A percentile compares a stretch with the other conserved stretches of the same genome.
These are phyloP conservation scores for Trisateles emortualis DNA, from an alignment of 2,888 invertebrate genomes.

Conservation along the genomic window DNA sequence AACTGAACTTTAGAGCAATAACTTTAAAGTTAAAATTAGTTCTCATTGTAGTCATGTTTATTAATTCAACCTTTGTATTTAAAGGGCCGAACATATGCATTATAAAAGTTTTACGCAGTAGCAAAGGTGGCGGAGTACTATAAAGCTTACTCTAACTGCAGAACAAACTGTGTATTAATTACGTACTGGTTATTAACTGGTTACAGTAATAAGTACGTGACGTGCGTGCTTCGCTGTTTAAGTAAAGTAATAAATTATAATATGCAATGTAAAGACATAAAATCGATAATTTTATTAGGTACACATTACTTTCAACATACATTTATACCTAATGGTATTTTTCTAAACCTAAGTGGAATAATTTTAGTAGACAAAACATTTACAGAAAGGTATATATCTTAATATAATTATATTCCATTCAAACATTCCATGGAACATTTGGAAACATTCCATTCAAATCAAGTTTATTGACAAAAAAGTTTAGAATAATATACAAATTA, in stretches of 20 bases:
- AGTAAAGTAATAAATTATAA: too few species aligned
- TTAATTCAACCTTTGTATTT: conserved; percentile 58
- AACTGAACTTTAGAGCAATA: conserved; percentile 48
- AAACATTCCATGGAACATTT: not conserved
- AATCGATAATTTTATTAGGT: not conserved
- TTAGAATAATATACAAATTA: conserved; percentile 2
- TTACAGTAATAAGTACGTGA: conserved; percentile 20
- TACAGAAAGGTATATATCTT: not conserved
- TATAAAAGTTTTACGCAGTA: not conserved
- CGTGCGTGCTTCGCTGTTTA: conserved; percentile 11
- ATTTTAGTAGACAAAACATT: too few species aligned
- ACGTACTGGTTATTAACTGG: conserved; percentile 26
- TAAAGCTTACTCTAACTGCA: not conserved
- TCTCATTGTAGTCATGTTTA: conserved; percentile 38
- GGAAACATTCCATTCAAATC: not conserved
- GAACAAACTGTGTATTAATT: conserved; percentile 34
- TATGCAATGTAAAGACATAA: conserved; percentile 14
- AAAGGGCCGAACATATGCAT: conserved; percentile 15
- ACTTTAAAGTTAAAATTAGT: conserved; percentile 32
- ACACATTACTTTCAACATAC: too few species aligned
- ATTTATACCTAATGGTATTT: too few species aligned
- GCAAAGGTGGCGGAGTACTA: conserved; percentile 1
- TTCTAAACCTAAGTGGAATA: too few species aligned
- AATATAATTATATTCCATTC: not conserved
- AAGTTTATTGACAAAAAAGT: not conserved